Conservation (phyloP, 2,888 invertebrate genomes). For the Endotricha flammealis region DNA sequence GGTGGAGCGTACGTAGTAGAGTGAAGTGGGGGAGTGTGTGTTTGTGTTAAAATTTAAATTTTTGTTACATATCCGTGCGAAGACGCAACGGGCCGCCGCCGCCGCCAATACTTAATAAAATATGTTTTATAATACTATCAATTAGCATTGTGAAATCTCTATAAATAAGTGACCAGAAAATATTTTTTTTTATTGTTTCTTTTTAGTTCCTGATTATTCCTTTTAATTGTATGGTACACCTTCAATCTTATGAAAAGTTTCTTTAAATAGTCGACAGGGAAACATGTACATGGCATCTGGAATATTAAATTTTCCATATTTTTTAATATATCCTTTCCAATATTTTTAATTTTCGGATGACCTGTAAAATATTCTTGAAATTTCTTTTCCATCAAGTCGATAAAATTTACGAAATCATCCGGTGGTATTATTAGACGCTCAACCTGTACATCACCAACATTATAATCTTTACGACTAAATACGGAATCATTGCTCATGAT, state of each 20-base stretch:
- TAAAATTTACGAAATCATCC: constrained; percentile 3
- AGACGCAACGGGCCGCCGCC: too few species aligned
- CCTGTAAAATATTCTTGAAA: constrained; percentile 3
- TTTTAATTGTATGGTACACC: constrained; percentile 1
- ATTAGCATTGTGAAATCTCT: too few species aligned
- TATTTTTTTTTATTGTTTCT: constrained; percentile 1
- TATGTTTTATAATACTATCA: too few species aligned
- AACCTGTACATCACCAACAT: constrained; percentile 4
- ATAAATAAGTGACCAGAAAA: too few species aligned
- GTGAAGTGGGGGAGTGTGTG: too few species aligned
- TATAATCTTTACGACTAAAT: constrained; percentile 6
- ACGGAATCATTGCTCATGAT: constrained; percentile 8
- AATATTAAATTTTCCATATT: neutral
- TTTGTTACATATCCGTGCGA: too few species aligned
- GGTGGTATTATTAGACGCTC: constrained; percentile 8
- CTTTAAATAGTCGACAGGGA: constrained; percentile 1
- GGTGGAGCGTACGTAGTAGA: too few species aligned
- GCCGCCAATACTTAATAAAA: too few species aligned
- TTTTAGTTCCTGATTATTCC: neutral
- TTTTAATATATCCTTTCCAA: constrained; percentile 4
- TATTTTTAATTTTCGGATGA: neutral
- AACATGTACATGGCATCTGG: neutral
- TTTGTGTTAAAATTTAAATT: too few species aligned
- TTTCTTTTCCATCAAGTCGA: constrained; percentile 3
- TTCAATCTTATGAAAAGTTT: constrained; percentile 2